A percentile compares a stretch with the other conserved stretches of the same genome.
Conservation (phyloP, 1,140 invertebrate genomes). For the Drosophila nebulosa region DNA sequence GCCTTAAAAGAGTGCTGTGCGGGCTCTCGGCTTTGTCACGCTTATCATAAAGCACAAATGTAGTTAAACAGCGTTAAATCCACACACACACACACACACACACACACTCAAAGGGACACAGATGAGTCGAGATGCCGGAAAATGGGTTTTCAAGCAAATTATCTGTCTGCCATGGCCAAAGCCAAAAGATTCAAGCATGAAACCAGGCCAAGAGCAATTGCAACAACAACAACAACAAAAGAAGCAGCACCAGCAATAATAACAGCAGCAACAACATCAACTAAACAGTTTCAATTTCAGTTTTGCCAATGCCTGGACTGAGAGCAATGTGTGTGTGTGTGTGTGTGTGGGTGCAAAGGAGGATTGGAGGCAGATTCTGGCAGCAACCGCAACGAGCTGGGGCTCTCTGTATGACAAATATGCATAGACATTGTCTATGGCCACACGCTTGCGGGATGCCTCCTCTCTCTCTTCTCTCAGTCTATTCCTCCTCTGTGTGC, state of each 20-base stretch:
- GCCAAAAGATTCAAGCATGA: slow-evolving; percentile 12
- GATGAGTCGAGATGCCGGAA: slow-evolving; percentile 44
- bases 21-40: not conserved
- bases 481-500: not conserved
- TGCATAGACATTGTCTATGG: slow-evolving; percentile 75
- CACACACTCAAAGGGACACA: not conserved
- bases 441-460: slow-evolving; percentile 56
- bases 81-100: not conserved
- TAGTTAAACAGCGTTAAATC: not conserved
- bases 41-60: slow-evolving; percentile 3
- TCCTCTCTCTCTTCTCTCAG: slow-evolving; percentile 5
- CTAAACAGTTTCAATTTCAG: slow-evolving; percentile 75
- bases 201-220: slow-evolving; percentile 10
- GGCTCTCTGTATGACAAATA: slow-evolving; percentile 60
- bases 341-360: not conserved
- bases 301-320: slow-evolving; percentile 9
- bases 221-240: slow-evolving; percentile 34
- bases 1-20: not conserved
- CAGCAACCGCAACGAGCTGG: slow-evolving; percentile 36
- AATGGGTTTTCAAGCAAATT: slow-evolving; percentile 79
- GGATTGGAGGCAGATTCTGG: not conserved
- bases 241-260: not conserved
- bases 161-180: slow-evolving; percentile 52
- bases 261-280: slow-evolving; percentile 36
- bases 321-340: slow-evolving; percentile 1